Conservation (phyloP, 2,113 vertebrate genomes). For the Grammomys surdaster region DNA sequence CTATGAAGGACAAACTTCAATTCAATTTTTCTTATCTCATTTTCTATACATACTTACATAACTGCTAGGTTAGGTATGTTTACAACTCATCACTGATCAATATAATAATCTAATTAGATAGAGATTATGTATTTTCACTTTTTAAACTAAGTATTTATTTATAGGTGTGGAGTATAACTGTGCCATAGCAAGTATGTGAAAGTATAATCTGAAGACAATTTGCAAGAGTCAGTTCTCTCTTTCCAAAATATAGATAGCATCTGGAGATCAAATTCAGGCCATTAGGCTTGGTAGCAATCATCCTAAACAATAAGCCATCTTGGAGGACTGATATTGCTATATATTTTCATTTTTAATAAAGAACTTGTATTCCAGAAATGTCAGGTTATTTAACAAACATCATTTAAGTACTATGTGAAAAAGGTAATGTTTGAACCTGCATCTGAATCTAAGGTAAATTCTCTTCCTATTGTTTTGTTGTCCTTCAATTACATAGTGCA, state of each 20-base stretch:
- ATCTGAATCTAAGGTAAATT: background rate
- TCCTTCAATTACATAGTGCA: background rate
- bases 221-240: background rate
- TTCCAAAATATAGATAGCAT: no score
- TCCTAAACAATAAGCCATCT: background rate
- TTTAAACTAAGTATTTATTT: background rate
- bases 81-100: background rate
- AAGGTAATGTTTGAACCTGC: background rate
- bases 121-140: background rate
- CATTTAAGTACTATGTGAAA: background rate
- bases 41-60: background rate
- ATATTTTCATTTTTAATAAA: constrained; percentile 44
- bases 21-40: background rate
- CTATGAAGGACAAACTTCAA: background rate
- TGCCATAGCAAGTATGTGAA: background rate
- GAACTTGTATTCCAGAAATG: background rate
- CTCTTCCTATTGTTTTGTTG: background rate
- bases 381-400: background rate
- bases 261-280: background rate
- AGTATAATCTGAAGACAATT: background rate
- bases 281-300: background rate
- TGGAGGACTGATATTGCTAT: background rate
- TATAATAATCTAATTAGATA: background rate
- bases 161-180: background rate
- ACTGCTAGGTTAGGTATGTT: background rate